Evolutionary conservation across 2,113 vertebrate species (phyloP).

Genomic region (Ciconia maguari): DNA sequence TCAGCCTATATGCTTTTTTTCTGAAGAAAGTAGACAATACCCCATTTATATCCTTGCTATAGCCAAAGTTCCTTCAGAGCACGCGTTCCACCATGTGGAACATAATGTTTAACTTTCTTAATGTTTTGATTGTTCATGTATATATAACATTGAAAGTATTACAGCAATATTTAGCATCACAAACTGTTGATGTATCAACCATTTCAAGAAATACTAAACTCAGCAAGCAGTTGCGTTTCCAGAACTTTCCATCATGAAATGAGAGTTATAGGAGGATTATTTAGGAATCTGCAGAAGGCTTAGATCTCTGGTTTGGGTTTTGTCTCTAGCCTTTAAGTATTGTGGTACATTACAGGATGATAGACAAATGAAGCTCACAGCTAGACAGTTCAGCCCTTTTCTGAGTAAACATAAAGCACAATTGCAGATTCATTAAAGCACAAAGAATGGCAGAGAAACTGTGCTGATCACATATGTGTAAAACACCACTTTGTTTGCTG

Average conservation of each 20-base stretch:
- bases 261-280: not conserved
- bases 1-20: conserved; percentile 72
- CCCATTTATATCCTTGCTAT: conserved; percentile 83
- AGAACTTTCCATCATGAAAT: not conserved
- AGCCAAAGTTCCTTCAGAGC: conserved; percentile 94
- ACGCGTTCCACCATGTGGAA: conserved; percentile 88
- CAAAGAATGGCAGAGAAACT: conserved; percentile 43
- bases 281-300: not conserved
- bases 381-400: not conserved
- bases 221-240: not conserved
- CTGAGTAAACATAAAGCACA: conserved; percentile 66
- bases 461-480: not conserved
- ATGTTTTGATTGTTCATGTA: conserved; percentile 39
- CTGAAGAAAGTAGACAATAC: conserved; percentile 74
- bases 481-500: conserved; percentile 1
- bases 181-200: conserved; percentile 40
- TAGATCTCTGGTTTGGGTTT: not conserved
- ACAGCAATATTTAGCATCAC: conserved; percentile 90
- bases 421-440: conserved; percentile 66
- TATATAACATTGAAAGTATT: conserved; percentile 83
- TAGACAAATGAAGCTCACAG: not conserved
- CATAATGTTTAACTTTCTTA: conserved; percentile 58
- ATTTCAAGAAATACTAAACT: conserved; percentile 40
- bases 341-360: not conserved
- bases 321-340: not conserved